Evolutionary conservation across 2,113 vertebrate species (phyloP).

Genomic region (Spilogale gracilis): DNA sequence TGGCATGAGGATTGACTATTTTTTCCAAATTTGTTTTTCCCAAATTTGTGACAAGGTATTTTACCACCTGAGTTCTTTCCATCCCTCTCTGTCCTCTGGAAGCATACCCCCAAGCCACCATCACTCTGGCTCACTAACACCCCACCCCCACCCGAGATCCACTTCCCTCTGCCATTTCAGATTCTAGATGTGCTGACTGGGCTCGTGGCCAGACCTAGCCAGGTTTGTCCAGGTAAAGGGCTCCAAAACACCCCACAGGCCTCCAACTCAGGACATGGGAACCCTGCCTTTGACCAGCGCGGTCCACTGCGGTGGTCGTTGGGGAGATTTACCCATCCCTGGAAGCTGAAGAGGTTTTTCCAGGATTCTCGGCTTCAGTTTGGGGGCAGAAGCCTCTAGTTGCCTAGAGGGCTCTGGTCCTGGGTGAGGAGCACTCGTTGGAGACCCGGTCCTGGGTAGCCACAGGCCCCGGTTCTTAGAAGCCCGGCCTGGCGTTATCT

Average conservation of each 20-base stretch:
- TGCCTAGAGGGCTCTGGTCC: background rate
- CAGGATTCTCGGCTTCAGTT: conserved; percentile 14
- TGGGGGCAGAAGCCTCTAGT: background rate
- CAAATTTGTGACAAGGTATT: background rate
- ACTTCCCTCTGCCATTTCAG: background rate
- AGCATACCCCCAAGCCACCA: background rate
- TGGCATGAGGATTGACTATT: background rate
- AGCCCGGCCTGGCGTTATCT: background rate
- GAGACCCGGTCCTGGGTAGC: background rate
- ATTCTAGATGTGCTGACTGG: background rate
- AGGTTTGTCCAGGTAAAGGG: conserved; percentile 9
- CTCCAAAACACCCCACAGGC: background rate
- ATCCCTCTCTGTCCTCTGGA: background rate
- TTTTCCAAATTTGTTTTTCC: background rate
- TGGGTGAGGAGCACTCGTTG: background rate
- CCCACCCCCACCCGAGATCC: background rate
- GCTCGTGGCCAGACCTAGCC: background rate
- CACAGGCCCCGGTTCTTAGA: conserved; percentile 40
- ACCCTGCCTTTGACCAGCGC: background rate
- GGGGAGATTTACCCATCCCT: background rate
- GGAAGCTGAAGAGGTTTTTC: background rate
- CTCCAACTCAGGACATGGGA: background rate
- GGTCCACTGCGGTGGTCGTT: background rate
- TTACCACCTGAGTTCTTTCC: background rate
- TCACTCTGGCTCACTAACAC: background rate